Evolutionary conservation across 2,113 vertebrate species (phyloP).

Genomic region (Clarias macrocephalus): DNA sequence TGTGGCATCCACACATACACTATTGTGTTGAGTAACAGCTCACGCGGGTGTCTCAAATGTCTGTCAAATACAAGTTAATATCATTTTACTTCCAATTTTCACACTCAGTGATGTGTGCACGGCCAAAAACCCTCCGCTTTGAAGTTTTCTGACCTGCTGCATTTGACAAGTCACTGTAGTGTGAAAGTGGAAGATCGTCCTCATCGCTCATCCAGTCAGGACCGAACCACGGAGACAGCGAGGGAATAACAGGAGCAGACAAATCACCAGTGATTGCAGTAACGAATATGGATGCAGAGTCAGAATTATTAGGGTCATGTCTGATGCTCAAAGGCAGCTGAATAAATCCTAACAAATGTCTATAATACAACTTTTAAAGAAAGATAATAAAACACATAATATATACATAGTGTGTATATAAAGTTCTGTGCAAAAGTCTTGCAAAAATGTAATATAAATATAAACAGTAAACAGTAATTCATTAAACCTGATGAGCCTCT

Average conservation of each 20-base stretch:
- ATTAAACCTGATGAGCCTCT: too few relatives aligned
- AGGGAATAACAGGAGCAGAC: neutral
- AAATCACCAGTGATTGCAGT: neutral
- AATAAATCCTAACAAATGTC: neutral
- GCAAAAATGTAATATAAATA: too few relatives aligned
- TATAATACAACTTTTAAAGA: neutral
- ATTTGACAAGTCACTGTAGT: slow-evolving; percentile 8
- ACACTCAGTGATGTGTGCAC: neutral
- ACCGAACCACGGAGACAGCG: neutral
- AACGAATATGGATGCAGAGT: neutral
- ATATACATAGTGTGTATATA: neutral
- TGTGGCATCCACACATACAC: neutral
- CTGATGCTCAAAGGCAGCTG: neutral
- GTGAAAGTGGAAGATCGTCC: neutral
- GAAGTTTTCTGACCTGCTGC: neutral
- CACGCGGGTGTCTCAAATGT: neutral
- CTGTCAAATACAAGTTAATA: neutral
- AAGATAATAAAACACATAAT: neutral
- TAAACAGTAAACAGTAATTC: too few relatives aligned
- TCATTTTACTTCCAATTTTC: neutral
- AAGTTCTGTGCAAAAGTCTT: too few relatives aligned
- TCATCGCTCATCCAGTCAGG: neutral
- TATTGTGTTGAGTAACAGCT: too few relatives aligned
- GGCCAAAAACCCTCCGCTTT: neutral
- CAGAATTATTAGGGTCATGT: neutral